A percentile compares a stretch with the other conserved stretches of the same genome.
These are phyloP conservation scores for Orientallactaga sibirica DNA, from an alignment of 2,797 vertebrate genomes.

Conservation along the genomic window DNA sequence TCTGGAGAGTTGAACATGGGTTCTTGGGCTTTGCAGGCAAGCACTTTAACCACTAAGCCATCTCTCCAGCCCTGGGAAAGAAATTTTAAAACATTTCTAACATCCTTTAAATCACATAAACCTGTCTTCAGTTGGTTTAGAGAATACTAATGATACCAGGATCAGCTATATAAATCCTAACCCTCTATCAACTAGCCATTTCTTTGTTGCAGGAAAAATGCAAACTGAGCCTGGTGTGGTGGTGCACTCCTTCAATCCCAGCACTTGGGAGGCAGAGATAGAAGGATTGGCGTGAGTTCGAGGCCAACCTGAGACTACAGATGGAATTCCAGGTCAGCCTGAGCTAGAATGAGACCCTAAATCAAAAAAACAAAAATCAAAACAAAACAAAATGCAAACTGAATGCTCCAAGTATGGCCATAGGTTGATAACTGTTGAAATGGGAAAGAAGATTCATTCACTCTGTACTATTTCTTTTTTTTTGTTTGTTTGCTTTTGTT, in stretches of 20 bases:
- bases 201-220: slow-evolving; percentile 8
- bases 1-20: too few species aligned
- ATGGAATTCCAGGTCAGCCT: too few species aligned
- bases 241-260: too few species aligned
- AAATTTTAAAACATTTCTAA: slow-evolving; percentile 37
- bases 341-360: too few species aligned
- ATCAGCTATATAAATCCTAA: not conserved
- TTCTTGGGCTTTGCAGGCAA: too few species aligned
- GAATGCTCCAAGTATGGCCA: slow-evolving; percentile 32
- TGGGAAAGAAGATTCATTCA: not conserved
- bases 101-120: slow-evolving; percentile 42
- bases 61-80: not conserved
- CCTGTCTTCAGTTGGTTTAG: slow-evolving; percentile 21
- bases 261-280: too few species aligned
- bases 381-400: not conserved
- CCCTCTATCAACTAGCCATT: slow-evolving; percentile 7
- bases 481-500: too few species aligned
- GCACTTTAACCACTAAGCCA: too few species aligned
- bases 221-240: slow-evolving; percentile 16
- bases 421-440: not conserved
- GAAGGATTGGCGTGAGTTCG: too few species aligned
- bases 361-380: too few species aligned
- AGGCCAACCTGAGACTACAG: too few species aligned
- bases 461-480: too few species aligned
- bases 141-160: slow-evolving; percentile 33